phyloP scores from a whole-genome alignment of 1,140 invertebrate species.

The Pseudomyrmex gracilis region DNA sequence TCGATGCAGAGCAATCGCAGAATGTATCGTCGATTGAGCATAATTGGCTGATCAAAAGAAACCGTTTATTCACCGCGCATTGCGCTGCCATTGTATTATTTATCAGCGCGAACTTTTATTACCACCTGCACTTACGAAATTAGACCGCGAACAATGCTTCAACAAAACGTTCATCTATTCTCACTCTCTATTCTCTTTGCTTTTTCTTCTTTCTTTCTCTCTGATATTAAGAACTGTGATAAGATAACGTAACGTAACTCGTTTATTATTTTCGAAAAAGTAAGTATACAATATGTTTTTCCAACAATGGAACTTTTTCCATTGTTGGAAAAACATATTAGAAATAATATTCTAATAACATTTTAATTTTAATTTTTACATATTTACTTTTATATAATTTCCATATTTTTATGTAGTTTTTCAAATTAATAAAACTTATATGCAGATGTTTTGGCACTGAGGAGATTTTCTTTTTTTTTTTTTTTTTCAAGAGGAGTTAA shows the following conservation, averaged over 20 bases:
- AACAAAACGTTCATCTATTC: not conserved
- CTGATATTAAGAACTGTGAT: too few species aligned
- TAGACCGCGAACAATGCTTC: constrained; percentile 17
- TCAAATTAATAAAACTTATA: too few species aligned
- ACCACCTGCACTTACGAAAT: constrained; percentile 40
- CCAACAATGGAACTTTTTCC: too few species aligned
- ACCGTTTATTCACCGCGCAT: not conserved
- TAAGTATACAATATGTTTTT: not conserved
- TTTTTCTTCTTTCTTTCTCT: not conserved
- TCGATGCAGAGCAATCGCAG: not conserved
- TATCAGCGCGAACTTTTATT: constrained; percentile 39
- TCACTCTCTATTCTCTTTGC: not conserved
- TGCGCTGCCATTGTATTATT: not conserved
- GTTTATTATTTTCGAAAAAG: not conserved
- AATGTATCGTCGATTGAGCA: constrained; percentile 18
- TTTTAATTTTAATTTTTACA: not conserved
- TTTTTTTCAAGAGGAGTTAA: not conserved
- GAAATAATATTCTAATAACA: too few species aligned
- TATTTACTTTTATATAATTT: too few species aligned
- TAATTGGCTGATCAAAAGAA: constrained; percentile 27
- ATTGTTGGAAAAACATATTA: not conserved
- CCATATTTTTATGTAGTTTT: too few species aligned
- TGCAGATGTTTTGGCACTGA: too few species aligned
- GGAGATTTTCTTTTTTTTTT: not conserved
- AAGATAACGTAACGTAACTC: not conserved